Evolutionary conservation across 2,797 vertebrate species (phyloP), one percentile per base, ranked within the genome.

Genomic region (Sebastes taczanowskii): DNA sequence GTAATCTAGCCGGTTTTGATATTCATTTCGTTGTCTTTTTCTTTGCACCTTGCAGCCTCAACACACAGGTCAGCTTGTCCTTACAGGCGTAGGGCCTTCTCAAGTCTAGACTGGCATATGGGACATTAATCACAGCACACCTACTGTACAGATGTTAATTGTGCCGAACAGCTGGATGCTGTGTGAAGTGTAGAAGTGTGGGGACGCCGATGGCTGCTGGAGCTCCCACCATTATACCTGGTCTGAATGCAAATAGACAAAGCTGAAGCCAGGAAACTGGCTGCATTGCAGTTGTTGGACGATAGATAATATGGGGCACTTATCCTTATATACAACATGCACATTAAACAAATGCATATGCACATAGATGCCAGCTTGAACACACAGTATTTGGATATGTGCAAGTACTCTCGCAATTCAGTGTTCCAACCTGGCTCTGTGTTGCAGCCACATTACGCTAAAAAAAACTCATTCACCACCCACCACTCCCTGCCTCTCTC

Each of bases 211-310:
- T 46, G 74, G 78, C 22, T 56, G 30, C 78, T 67, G 49, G 52
- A 81, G 64, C 76, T 81, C 64, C 20, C 3, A 23, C 25, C 35
- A 18, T 49, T 53, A 56, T 34, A 78, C 82, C 35, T 53, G 67
- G 63, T 11, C 34, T 79, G 86, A 83, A 87, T 85, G 85, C 68
- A 86, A 87, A 91, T 52, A 78, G 49, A 35, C 22, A 25, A 68
- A 72, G 58, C 71, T 58, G 59, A 18, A 69, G 22, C 65, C 29
- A 56, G 64, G 71, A 20, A 74, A 74, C 25, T 29, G 68, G 78
- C 90, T 92, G 91, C 89, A 90, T 65, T 93, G 86, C 89, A 91
- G 91, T 62, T 86, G 74, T 20, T 78, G 59, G 23, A 35, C 20
- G 32, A 63, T 27, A 77, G 27, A 30, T 52, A 7, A 14, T n/a